A percentile compares a stretch with the other conserved stretches of the same genome.
These are phyloP conservation scores for Drosophila formosana DNA, from an alignment of 2,888 invertebrate species.

Conservation along the genomic window DNA sequence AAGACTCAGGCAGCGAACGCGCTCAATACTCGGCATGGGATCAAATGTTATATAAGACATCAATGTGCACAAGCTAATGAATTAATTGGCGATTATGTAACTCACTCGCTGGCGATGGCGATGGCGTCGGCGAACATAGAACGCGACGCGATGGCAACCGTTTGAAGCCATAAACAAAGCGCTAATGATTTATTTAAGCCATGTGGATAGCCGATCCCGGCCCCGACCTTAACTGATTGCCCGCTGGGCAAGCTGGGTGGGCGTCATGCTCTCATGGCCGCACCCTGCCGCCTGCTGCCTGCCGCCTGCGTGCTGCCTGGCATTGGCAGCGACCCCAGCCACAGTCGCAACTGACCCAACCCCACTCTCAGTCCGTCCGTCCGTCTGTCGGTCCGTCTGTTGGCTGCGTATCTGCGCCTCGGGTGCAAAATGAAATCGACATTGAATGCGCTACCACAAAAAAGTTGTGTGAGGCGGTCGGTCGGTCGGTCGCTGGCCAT, in stretches of 20 bases:
- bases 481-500: slow-evolving; percentile 39
- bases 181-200: slow-evolving; percentile 77
- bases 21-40: neutral
- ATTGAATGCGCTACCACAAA: slow-evolving; percentile 79
- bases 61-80: slow-evolving; percentile 10
- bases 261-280: slow-evolving; percentile 56
- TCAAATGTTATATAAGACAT: slow-evolving; percentile 17
- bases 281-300: slow-evolving; percentile 64
- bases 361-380: slow-evolving; percentile 34
- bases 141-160: slow-evolving; percentile 9
- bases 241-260: slow-evolving; percentile 72
- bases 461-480: slow-evolving; percentile 46
- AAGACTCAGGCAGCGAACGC: slow-evolving; percentile 43
- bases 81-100: slow-evolving; percentile 17
- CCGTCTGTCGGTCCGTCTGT: slow-evolving; percentile 59
- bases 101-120: slow-evolving; percentile 6
- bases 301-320: slow-evolving; percentile 44
- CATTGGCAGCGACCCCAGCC: slow-evolving; percentile 73
- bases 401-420: slow-evolving; percentile 73
- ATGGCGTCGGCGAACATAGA: neutral
- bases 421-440: slow-evolving; percentile 78
- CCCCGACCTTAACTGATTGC: slow-evolving; percentile 65
- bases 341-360: slow-evolving; percentile 41
- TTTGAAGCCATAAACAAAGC: slow-evolving; percentile 41
- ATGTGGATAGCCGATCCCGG: slow-evolving; percentile 32